These are phyloP conservation scores for Scaptomyza flava DNA, from an alignment of 2,888 invertebrate species.

Conservation along the genomic window DNA sequence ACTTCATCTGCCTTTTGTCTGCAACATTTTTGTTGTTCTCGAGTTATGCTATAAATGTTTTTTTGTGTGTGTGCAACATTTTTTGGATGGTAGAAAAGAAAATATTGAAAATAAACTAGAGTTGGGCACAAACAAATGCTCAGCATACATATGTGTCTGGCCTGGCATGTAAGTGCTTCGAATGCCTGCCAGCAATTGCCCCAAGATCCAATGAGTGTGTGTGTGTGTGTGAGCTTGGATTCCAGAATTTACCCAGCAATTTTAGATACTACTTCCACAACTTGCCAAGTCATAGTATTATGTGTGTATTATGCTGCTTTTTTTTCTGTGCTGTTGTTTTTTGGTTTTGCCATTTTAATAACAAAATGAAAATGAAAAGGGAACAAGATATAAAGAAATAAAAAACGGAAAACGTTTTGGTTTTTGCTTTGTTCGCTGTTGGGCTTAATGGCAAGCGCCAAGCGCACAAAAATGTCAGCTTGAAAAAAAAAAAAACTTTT, in stretches of 20 bases:
- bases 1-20: constrained; percentile 67
- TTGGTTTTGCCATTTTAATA: constrained; percentile 47
- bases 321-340: constrained; percentile 13
- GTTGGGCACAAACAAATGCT: constrained; percentile 27
- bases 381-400: background rate
- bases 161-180: constrained; percentile 53
- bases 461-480: constrained; percentile 66
- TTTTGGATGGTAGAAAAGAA: constrained; percentile 64
- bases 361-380: constrained; percentile 44
- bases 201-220: constrained; percentile 8
- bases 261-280: constrained; percentile 67
- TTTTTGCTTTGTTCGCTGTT: constrained; percentile 44
- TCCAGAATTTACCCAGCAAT: constrained; percentile 46
- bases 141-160: constrained; percentile 56
- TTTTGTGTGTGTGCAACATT: constrained; percentile 27
- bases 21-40: constrained; percentile 29
- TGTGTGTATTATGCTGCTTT: constrained; percentile 8
- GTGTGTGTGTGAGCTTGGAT: constrained; percentile 10
- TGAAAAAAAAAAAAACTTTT: constrained; percentile 55
- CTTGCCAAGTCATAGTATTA: constrained; percentile 71
- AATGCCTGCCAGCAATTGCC: constrained; percentile 20
- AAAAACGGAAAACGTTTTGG: constrained; percentile 54
- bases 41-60: constrained; percentile 38
- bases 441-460: constrained; percentile 59
- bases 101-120: constrained; percentile 73